phyloP scores from a whole-genome alignment of 1,140 invertebrate species.

The Acromyrmex heyeri region DNA sequence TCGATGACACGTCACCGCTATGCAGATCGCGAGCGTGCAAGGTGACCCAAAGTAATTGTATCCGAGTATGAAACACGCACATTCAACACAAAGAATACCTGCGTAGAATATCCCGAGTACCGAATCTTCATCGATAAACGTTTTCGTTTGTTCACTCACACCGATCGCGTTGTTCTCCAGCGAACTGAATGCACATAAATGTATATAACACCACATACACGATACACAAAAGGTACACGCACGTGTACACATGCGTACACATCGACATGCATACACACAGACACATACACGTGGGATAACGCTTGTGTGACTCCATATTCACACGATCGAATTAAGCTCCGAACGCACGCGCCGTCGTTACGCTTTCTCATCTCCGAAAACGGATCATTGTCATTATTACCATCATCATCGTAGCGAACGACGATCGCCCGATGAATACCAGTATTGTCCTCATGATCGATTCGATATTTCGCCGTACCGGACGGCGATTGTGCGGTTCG shows the following conservation, averaged over 20 bases:
- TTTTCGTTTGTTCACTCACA: slow-evolving; percentile 70
- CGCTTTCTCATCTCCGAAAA: slow-evolving; percentile 22
- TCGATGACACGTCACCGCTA: slow-evolving; percentile 52
- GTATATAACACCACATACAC: not conserved
- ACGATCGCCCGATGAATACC: not conserved
- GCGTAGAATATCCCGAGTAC: slow-evolving; percentile 52
- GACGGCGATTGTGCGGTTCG: slow-evolving; percentile 35
- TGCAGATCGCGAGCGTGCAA: slow-evolving; percentile 57
- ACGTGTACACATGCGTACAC: not conserved
- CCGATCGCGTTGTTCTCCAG: slow-evolving; percentile 56
- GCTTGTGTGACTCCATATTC: slow-evolving; percentile 50
- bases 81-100: slow-evolving; percentile 71
- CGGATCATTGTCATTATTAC: slow-evolving; percentile 17
- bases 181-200: slow-evolving; percentile 38
- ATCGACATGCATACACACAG: not conserved
- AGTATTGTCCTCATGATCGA: slow-evolving; percentile 18
- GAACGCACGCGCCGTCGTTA: slow-evolving; percentile 33
- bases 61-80: slow-evolving; percentile 80
- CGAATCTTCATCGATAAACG: slow-evolving; percentile 64
- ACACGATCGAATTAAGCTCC: slow-evolving; percentile 35
- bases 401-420: slow-evolving; percentile 15
- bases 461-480: not conserved
- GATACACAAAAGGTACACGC: not conserved
- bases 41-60: slow-evolving; percentile 71
- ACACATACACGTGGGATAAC: not conserved